A percentile compares a stretch with the other conserved stretches of the same genome.
phyloP scores from a whole-genome alignment of 1,140 invertebrate genomes.

The Eupristina koningsbergeri region DNA sequence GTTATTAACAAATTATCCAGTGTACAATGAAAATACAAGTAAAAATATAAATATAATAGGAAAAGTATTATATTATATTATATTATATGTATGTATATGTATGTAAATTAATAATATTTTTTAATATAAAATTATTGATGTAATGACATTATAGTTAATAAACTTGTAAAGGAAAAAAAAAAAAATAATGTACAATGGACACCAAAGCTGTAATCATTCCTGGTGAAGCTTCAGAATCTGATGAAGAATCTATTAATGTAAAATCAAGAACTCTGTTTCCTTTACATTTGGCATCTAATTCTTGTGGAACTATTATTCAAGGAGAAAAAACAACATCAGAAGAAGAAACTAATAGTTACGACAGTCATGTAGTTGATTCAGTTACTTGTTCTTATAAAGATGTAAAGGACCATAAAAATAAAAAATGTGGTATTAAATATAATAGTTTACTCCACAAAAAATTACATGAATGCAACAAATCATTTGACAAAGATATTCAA shows the following conservation, averaged over 20 bases:
- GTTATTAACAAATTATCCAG: too few species aligned
- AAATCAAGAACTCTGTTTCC: conserved; percentile 62
- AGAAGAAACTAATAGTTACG: conserved; percentile 67
- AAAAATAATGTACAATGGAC: conserved; percentile 51
- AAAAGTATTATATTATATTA: too few species aligned
- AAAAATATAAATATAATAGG: too few species aligned
- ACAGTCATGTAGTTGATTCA: conserved; percentile 67
- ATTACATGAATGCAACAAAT: conserved; percentile 70
- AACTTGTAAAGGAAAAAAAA: neutral
- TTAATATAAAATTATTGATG: too few species aligned
- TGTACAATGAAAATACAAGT: too few species aligned
- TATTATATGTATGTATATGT: too few species aligned
- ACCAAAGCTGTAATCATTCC: conserved; percentile 68
- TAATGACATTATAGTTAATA: too few species aligned
- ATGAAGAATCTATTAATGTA: conserved; percentile 66
- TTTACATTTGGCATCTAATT: conserved; percentile 57
- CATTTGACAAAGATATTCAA: conserved; percentile 64
- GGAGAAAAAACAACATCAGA: conserved; percentile 71
- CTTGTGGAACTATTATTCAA: conserved; percentile 68
- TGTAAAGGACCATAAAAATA: conserved; percentile 59
- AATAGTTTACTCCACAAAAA: conserved; percentile 72
- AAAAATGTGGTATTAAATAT: conserved; percentile 67
- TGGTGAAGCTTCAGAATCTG: conserved; percentile 72
- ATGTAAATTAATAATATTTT: too few species aligned
- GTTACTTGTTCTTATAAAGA: conserved; percentile 66